Percentiles rank a stretch among this genome's conserved stretches.
Evolutionary conservation across 2,797 vertebrate genomes (phyloP).

Genomic region (Phyllotis vaccarum): DNA sequence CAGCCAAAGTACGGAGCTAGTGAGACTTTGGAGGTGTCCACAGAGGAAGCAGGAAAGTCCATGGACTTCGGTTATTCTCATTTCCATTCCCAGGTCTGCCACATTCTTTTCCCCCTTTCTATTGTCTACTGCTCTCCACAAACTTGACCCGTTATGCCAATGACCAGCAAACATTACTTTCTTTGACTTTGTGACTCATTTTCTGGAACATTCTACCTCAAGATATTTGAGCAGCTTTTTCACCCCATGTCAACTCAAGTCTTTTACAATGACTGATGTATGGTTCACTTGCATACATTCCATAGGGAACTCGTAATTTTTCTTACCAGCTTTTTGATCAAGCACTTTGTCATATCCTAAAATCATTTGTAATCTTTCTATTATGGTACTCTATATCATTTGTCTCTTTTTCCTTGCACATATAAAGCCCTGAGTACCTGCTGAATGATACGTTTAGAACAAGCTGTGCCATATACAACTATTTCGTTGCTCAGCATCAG

Average conservation of each 20-base stretch:
- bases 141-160: background rate
- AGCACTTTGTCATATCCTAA: constrained; percentile 1
- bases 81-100: accelerated
- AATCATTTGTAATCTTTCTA: background rate
- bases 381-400: background rate
- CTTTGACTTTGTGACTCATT: background rate
- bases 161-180: background rate
- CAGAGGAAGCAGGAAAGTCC: background rate
- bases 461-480: background rate
- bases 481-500: background rate
- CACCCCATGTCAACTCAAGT: background rate
- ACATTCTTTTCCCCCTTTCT: background rate
- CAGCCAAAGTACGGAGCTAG: background rate
- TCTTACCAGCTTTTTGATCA: background rate
- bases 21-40: background rate
- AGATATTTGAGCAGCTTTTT: background rate
- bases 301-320: background rate
- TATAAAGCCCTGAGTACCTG: background rate
- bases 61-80: background rate
- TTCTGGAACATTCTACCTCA: background rate
- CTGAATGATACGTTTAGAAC: background rate
- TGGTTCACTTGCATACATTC: background rate
- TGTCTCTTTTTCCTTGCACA: background rate
- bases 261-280: background rate
- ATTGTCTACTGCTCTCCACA: background rate